Evolutionary conservation across 2,797 vertebrate species (phyloP).

Genomic region (Anas flavirostris): DNA sequence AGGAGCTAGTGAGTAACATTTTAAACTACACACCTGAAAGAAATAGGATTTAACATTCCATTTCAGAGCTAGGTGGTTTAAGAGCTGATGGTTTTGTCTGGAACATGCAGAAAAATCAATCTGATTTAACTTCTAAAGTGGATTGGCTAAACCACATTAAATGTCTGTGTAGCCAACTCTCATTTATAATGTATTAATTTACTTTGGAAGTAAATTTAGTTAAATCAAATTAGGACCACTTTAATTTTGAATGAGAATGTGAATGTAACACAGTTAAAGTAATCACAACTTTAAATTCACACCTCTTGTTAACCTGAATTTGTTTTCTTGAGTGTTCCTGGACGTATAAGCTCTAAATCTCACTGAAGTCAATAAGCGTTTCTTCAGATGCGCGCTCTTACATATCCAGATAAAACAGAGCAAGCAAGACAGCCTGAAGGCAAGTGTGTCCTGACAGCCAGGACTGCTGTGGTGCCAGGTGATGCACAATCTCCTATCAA

Average conservation of each 20-base stretch:
- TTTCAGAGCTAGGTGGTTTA: conserved; percentile 10
- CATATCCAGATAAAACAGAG: not conserved
- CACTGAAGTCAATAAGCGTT: conserved; percentile 10
- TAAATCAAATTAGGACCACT: conserved; percentile 23
- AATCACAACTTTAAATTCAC: conserved; percentile 43
- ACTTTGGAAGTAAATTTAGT: conserved; percentile 44
- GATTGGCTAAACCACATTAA: conserved; percentile 52
- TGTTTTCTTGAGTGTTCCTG: not conserved
- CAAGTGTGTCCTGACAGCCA: not conserved
- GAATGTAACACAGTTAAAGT: conserved; percentile 12
- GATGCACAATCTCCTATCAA: not conserved
- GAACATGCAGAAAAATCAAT: conserved; percentile 65
- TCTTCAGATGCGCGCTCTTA: conserved; percentile 16
- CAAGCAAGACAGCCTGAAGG: not conserved
- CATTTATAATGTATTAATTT: conserved; percentile 58
- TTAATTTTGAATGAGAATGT: conserved; percentile 53
- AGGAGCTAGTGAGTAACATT: not conserved
- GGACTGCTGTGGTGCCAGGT: rapidly evolving
- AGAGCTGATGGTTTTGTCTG: conserved; percentile 27
- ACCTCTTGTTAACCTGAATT: conserved; percentile 27
- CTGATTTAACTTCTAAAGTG: conserved; percentile 61
- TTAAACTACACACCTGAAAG: not conserved
- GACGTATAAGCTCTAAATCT: not conserved
- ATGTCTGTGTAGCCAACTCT: conserved; percentile 8
- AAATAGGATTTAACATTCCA: conserved; percentile 40